These are phyloP conservation scores for Lamellibrachia columna DNA, from an alignment of 2,888 invertebrate species.

Conservation along the genomic window DNA sequence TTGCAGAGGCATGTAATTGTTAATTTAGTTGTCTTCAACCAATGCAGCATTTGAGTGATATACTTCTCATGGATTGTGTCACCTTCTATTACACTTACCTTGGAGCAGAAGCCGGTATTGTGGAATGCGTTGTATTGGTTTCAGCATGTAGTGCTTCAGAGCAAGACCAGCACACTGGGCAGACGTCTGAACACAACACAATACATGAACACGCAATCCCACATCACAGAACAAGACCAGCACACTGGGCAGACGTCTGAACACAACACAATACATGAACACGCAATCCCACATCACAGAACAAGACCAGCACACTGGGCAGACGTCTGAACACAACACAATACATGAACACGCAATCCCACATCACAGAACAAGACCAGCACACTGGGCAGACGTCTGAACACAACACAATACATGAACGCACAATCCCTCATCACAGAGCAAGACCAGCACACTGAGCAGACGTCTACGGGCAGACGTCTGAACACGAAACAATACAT, in stretches of 20 bases:
- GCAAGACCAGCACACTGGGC: constrained; percentile 69
- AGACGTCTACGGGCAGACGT: not conserved
- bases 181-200: constrained; percentile 43
- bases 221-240: not conserved
- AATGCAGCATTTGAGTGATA: not conserved
- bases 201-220: not conserved
- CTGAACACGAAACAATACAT: not conserved
- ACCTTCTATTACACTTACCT: constrained; percentile 47
- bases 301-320: not conserved
- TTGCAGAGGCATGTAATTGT: no score
- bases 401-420: not conserved
- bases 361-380: not conserved
- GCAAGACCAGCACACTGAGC: constrained; percentile 48
- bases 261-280: constrained; percentile 8
- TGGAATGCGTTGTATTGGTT: constrained; percentile 76
- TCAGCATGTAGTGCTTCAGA: constrained; percentile 75
- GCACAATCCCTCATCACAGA: not conserved
- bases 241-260: not conserved
- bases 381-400: not conserved
- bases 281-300: not conserved
- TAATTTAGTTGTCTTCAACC: not conserved
- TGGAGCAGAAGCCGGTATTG: constrained; percentile 74
- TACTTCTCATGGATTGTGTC: not conserved
- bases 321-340: not conserved
- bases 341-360: not conserved